Conservation (phyloP, 2,113 vertebrate species). For the Rhynchopsitta pachyrhyncha region DNA sequence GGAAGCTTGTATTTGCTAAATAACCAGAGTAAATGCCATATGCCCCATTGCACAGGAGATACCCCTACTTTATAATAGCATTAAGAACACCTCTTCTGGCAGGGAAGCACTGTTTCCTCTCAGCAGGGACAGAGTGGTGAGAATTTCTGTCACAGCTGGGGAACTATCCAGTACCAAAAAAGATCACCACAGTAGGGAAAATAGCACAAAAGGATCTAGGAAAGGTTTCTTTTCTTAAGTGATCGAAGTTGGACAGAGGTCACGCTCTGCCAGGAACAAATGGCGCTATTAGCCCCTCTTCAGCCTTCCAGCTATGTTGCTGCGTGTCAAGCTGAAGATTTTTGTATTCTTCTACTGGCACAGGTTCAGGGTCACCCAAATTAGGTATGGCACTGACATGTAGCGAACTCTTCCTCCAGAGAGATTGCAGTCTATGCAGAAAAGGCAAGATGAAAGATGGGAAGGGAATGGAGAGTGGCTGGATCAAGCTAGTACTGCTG, state of each 20-base stretch:
- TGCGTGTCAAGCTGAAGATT: background rate
- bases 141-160: background rate
- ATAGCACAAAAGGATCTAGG: background rate
- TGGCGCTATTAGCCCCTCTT: accelerated
- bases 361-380: background rate
- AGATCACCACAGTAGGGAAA: background rate
- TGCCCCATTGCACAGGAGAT: background rate
- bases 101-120: background rate
- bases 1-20: background rate
- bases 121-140: background rate
- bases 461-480: background rate
- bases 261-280: background rate
- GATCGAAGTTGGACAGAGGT: background rate
- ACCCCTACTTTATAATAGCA: background rate
- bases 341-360: background rate
- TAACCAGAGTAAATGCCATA: background rate
- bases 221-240: background rate
- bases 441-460: background rate
- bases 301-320: background rate
- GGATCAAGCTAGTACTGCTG: background rate
- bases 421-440: background rate
- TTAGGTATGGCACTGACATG: background rate
- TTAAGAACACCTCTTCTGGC: background rate
- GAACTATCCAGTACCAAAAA: background rate
- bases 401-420: background rate